These are phyloP conservation scores for Cynocephalus volans DNA, from an alignment of 2,113 vertebrate genomes.

Conservation along the genomic window DNA sequence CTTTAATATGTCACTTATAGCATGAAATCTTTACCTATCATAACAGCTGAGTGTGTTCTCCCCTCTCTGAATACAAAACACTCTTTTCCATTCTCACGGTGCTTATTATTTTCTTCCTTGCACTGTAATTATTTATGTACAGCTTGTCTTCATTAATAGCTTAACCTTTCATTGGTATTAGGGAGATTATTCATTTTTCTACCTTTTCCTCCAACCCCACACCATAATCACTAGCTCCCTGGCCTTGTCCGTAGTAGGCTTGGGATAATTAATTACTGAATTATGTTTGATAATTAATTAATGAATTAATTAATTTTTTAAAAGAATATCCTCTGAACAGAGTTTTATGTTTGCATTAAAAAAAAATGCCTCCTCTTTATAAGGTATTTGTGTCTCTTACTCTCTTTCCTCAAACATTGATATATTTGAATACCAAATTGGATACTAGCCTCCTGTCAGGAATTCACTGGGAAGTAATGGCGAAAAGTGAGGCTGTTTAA, in stretches of 20 bases:
- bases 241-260: not conserved
- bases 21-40: not conserved
- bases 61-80: constrained; percentile 15
- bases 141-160: constrained; percentile 30
- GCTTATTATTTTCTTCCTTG: constrained; percentile 23
- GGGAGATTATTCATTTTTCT: constrained; percentile 17
- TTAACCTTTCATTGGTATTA: constrained; percentile 30
- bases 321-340: not conserved
- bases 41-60: not conserved
- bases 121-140: not conserved
- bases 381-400: constrained; percentile 1
- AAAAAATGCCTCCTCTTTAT: not conserved
- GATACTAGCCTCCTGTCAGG: not conserved
- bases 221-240: not conserved
- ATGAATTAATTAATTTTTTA: not conserved
- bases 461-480: constrained; percentile 1
- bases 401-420: constrained; percentile 1
- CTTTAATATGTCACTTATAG: not conserved
- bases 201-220: not conserved
- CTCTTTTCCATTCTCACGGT: not conserved
- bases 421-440: constrained; percentile 21
- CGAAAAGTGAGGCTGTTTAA: constrained; percentile 15
- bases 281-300: constrained; percentile 43
- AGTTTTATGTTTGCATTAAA: not conserved
- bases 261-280: constrained; percentile 44